Evolutionary conservation across 2,888 invertebrate species (phyloP).

Genomic region (Latrodectus elegans): DNA sequence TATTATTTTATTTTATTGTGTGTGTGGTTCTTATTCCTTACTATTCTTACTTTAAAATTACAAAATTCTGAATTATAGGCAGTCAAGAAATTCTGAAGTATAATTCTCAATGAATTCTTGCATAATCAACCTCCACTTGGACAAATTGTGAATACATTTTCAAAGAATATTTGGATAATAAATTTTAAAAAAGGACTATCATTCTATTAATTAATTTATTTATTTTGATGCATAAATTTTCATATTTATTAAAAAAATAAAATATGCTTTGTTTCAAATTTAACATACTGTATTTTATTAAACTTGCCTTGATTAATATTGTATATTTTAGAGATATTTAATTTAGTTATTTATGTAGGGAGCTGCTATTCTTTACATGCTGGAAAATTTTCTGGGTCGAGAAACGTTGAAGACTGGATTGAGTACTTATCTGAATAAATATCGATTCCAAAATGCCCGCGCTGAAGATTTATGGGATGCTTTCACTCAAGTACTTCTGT

Average conservation of each 20-base stretch:
- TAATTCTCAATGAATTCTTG: too few species aligned
- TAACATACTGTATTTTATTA: neutral
- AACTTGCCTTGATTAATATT: neutral
- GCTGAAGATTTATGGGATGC: constrained; percentile 88
- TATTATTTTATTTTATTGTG: too few species aligned
- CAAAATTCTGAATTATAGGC: too few species aligned
- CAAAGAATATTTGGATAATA: too few species aligned
- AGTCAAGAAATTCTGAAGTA: too few species aligned
- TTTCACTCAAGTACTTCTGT: constrained; percentile 78
- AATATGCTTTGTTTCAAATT: neutral
- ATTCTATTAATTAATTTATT: too few species aligned
- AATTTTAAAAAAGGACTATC: too few species aligned
- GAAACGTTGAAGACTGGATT: constrained; percentile 80
- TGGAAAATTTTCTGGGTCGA: constrained; percentile 82
- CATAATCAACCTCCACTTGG: too few species aligned
- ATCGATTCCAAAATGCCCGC: constrained; percentile 84
- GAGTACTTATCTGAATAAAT: constrained; percentile 80
- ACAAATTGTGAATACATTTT: too few species aligned
- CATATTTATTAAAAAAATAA: neutral
- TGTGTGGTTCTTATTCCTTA: too few species aligned
- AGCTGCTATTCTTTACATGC: constrained; percentile 83
- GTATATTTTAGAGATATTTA: neutral
- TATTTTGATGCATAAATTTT: too few species aligned
- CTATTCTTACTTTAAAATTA: too few species aligned
- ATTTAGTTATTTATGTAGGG: constrained; percentile 77